Evolutionary conservation across 2,888 invertebrate genomes (phyloP), one percentile per base, ranked within the genome.

Genomic region (Palloptera scutellata): DNA sequence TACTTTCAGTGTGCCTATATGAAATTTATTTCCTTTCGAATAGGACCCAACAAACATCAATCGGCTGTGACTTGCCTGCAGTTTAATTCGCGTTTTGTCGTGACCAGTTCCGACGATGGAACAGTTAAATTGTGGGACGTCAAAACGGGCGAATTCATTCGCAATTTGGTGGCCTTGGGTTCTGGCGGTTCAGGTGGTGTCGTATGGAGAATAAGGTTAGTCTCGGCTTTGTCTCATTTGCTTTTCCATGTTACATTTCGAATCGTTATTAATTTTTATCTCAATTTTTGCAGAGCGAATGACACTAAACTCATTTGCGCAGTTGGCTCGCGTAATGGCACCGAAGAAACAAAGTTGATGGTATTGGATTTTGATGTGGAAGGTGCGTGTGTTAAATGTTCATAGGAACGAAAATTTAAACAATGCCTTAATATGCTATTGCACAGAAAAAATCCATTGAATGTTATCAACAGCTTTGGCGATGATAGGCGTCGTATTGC

Each of bases 111-210:
- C 1, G 99, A 99, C 84, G 99, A 99, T 86, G 99, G 99, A 66
- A 98, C 98, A 1, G 99, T 99, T 17, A 99, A 99, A 86, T 88
- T 99, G 68, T 99, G 99, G 99, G 98, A 99, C 86, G 92, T 98
- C 58, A 92, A 93, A 83, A 97, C 96, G 64, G 96, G 95, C 84
- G 96, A 96, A 81, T 98, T 98, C 85, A 93, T 99, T 73, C 91
- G 98, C 71, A 97, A 99, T 87, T 89, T 99, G 72, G 96, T 99
- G 68, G 91, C 95, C 53, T 87, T 99, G 72, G 92, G 94, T 70
- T 96, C 96, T 74, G 97, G 98, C 30, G 98, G 98, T 2, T 95
- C 95, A 57, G 99, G 99, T 2, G 99, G 98, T 57, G 99, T 99
- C 19, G 98, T 99, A 13, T 99, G 99, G 99, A 90, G 98, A 59